Base-by-base conservation (phyloP, 1,140 invertebrate species). In the Ganaspis sp. region DNA sequence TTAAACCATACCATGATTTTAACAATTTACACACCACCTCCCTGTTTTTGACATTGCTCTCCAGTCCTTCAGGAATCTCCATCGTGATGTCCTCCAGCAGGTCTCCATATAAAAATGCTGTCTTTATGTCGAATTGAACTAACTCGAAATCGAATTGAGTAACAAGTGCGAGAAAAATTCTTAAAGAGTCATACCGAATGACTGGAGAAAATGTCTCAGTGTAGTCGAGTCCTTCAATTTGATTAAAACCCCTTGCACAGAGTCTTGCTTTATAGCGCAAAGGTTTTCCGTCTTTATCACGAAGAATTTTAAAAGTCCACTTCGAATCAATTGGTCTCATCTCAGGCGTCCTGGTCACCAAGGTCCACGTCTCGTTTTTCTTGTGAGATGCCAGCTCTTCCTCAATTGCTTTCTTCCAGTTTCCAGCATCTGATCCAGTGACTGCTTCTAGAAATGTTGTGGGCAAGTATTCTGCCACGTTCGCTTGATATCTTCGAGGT, bases 391-490 rank as follows among this genome's bases (percentile, higher is more conserved):
- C 9, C 4, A 90, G 79, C 80, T 90, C 88, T 8, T 89, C 81
- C 1, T 82, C 19, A 15, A 90, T 91, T 0, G 90, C 89, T 21
- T 40, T 40, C 54, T 78, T 73, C 90, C 90, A 91, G 12, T 85
- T 29, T 9, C 71, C 19, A 1, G 72, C 37, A 34, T 89, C 76
- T 19, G 12, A 4, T 64, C 72, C 70, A 0, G 49, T 42, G 19
- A 88, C 77, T 29, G 90, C 89, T 78, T 89, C 86, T n/a, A 79
- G n/a, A 15, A 69, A 84, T 5, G 76, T 82, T 19, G 78, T 72
- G 53, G 82, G 80, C 15, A 83, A 84, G 2, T 71, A 70, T 38
- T 77, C 69, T 1, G 70, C 42, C 15, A 81, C n/a, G 58, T 77
- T 53, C 0, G 64, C 71, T 11, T 40, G 45, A 53, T 73, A 84